Evolutionary conservation across 1,140 invertebrate genomes (phyloP).

Genomic region (Orius insidiosus): DNA sequence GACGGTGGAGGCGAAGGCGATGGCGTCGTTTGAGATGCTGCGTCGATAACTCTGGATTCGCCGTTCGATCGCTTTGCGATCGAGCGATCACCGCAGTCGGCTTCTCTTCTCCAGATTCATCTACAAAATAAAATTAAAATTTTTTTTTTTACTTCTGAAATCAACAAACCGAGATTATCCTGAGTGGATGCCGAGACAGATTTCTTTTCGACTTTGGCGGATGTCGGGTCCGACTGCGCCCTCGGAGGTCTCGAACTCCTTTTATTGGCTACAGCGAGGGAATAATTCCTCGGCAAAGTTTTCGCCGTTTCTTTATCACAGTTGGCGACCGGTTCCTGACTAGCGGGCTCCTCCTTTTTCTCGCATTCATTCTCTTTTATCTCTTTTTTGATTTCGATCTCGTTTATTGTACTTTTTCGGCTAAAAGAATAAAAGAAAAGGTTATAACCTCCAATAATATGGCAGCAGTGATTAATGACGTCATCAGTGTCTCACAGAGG

Average conservation of each 20-base stretch:
- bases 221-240: conserved; percentile 22
- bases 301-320: conserved; percentile 14
- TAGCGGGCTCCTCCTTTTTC: conserved; percentile 1
- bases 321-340: conserved; percentile 3
- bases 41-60: conserved; percentile 17
- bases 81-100: conserved; percentile 4
- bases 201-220: conserved; percentile 14
- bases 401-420: no score
- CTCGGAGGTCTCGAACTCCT: conserved; percentile 9
- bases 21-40: conserved; percentile 20
- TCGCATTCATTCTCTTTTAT: no score
- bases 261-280: conserved; percentile 4
- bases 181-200: conserved; percentile 14
- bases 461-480: no score
- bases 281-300: conserved; percentile 18
- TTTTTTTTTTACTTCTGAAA: background rate
- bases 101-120: conserved; percentile 10
- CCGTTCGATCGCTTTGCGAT: conserved; percentile 12
- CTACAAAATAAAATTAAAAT: background rate
- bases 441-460: no score
- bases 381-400: no score
- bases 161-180: conserved; percentile 11
- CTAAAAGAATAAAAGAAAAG: no score
- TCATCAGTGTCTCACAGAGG: no score
- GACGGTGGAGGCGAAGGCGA: conserved; percentile 14